Evolutionary conservation across 37 sponge, comb jelly and placozoan genomes (phyloP), one percentile per base, ranked within the genome.

Genomic region (Chondrilla cf. caribensis): DNA sequence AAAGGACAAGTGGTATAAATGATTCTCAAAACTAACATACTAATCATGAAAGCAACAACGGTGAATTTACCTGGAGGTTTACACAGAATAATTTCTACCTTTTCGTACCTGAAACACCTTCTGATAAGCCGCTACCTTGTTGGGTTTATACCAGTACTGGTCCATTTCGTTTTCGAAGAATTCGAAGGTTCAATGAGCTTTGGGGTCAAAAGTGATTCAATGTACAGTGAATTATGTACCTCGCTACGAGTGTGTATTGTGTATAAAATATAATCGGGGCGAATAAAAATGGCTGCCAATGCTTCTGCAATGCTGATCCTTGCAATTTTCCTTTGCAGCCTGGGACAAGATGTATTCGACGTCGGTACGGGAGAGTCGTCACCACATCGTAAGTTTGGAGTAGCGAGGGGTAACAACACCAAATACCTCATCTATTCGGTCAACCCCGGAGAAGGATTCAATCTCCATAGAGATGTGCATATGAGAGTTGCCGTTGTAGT

Each of bases 361-460:
- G 36, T 51, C 33, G 86, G 80, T 43, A 59, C 44, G 15, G 47
- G 41, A 24, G 28, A 5, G 51, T 31, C 41, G 0, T 21, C 22
- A 33, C 21, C 35, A 26, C 58, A 14, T 24, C 19, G 21, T 15
- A 47, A 47, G 11, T 32, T 58, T 21, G 40, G 58, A 5, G 58
- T 58, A 5, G 21, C 58, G 28, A 2, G 60, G 26, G 38, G 31
- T 17, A 35, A 18, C 31, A 55, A 77, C 41, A 57, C 73, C 1
- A 83, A 82, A 15, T 94, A 94, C 65, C 58, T 95, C 14, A 87
- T 87, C 22, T 95, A 95, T 82, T 62, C 83, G 0, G 96, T 94
- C 19, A 96, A 93, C 58, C 85, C 87, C 19, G 92, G 95, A 14
- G 97, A 96, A 84, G 97, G 97, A 14, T 96, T 96, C 79, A 96